These are phyloP conservation scores for Hydrozoanthus tunicans DNA, from an alignment of 64 coral and sea anemone genomes.

Conservation along the genomic window DNA sequence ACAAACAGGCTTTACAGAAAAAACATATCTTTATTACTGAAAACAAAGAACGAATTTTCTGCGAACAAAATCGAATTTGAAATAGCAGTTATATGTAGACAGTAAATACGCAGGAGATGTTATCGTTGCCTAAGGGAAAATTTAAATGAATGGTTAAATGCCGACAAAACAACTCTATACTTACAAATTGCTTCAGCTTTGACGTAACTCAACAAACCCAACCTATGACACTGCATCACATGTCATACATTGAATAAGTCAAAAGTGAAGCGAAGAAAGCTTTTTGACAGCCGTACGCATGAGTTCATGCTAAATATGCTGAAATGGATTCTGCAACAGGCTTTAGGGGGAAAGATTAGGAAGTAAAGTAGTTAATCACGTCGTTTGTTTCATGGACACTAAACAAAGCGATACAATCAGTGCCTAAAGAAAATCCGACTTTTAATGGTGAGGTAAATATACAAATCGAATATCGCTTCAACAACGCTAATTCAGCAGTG, in stretches of 20 bases:
- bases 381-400: background rate
- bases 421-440: too few species aligned
- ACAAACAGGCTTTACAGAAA: background rate
- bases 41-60: background rate
- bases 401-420: background rate
- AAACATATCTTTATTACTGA: background rate
- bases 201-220: background rate
- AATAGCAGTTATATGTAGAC: background rate
- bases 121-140: background rate
- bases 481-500: too few species aligned
- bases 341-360: too few species aligned
- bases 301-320: too few species aligned
- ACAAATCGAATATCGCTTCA: too few species aligned
- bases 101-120: background rate
- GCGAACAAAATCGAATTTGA: background rate
- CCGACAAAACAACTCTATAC: background rate
- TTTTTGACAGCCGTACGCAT: too few species aligned
- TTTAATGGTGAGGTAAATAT: too few species aligned
- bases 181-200: background rate
- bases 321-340: too few species aligned
- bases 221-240: background rate
- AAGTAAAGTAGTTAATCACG: too few species aligned
- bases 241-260: too few species aligned
- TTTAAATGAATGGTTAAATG: background rate
- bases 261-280: too few species aligned